These are phyloP conservation scores for Neolamprologus kungweensis DNA, from an alignment of 2,113 vertebrate species.

Conservation along the genomic window DNA sequence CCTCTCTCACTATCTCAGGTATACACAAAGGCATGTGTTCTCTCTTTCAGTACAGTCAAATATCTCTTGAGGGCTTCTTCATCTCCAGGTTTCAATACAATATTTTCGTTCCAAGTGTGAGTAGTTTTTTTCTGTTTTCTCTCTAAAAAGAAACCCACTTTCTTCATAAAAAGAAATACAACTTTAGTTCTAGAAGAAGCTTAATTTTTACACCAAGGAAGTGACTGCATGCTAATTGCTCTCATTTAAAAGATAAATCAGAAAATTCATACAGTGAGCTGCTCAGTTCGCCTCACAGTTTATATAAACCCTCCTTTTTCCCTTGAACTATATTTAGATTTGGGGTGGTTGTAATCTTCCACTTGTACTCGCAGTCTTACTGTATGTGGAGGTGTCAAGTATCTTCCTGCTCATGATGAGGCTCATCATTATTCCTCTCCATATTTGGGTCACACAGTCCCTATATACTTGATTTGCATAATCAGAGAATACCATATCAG, in stretches of 20 bases:
- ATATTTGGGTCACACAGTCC: conserved; percentile 46
- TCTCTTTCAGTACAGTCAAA: not conserved
- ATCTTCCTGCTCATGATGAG: conserved; percentile 9
- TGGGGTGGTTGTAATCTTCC: not conserved
- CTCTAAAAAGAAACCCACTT: not conserved
- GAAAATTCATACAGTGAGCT: not conserved
- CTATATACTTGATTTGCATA: conserved; percentile 37
- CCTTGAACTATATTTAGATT: not conserved
- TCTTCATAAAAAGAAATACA: not conserved
- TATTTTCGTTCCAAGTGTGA: not conserved
- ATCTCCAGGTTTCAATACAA: not conserved
- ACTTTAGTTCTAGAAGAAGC: not conserved
- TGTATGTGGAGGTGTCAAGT: not conserved
- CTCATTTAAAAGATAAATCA: not conserved
- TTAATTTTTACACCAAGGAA: not conserved
- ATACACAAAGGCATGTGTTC: not conserved
- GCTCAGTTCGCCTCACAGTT: not conserved
- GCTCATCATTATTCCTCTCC: conserved; percentile 39
- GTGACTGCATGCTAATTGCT: not conserved
- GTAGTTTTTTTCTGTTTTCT: not conserved
- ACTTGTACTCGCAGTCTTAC: not conserved
- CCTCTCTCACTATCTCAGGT: not conserved
- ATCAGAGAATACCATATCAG: conserved; percentile 19
- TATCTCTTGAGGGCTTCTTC: not conserved
- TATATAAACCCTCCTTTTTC: not conserved